Evolutionary conservation across 1,140 invertebrate species (phyloP), one percentile per base, ranked within the genome.

Genomic region (Hyposmocoma kahamanoa): DNA sequence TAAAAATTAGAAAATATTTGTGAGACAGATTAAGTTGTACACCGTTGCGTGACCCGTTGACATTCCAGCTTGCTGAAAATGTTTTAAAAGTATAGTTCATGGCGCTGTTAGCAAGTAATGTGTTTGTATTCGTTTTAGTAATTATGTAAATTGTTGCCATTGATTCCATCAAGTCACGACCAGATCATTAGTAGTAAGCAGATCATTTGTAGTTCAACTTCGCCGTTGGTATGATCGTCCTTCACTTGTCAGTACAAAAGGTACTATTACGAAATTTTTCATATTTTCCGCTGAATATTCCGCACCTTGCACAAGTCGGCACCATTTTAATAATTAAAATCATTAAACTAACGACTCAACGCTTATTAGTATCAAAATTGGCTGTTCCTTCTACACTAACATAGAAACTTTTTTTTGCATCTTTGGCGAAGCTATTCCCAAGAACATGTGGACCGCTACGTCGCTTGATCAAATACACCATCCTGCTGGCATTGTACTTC

Each of bases 391-490:
- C 6, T 42, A 53, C 44, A 70, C 56, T 55, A 54, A 47, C 53
- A 77, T 62, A 71, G 49, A 67, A 72, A 77, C 68, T 50, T 71
- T 84, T 84, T 84, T 84, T 80, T 80, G 78, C 78, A 79, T 72
- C 66, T 64, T 70, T 75, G 62, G 68, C 73, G 52, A 75, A 71
- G 78, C 74, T 54, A 76, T 82, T 84, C 78, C 72, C 78, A 77
- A 73, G 80, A 84, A 78, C 78, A 84, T 82, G 72, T 80, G 80
- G 76, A 77, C 74, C 76, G 80, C 80, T 82, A 80, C 74, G 76
- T 81, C 73, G 72, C 70, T 78, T 78, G 77, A 80, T 84, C 76
- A 84, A 84, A 84, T 73, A 84, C 76, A 78, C 77, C 71, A 80
- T 84, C 76, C 77, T 77, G 70, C 72, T 67, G 66, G 57, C 70